Base-by-base conservation (phyloP, 1,140 invertebrate species). In the Anoplolepis gracilipes region DNA sequence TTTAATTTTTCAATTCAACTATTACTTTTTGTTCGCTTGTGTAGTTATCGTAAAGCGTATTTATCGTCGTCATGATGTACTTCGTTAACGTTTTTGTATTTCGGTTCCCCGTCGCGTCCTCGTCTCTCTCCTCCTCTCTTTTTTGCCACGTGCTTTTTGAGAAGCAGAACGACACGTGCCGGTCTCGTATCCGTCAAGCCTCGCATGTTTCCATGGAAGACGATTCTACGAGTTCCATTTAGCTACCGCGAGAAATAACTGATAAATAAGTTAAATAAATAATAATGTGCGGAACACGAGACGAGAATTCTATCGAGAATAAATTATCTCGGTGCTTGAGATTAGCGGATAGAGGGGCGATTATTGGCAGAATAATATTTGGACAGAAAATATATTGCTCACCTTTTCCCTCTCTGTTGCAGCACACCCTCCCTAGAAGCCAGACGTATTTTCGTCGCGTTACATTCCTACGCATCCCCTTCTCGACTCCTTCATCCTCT, bases 391-490 rank as follows among this genome's bases (percentile, higher is more conserved):
- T 72, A 59, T 59, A 82, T 77, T 78, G n/a, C 73, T 64, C 64
- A 33, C 67, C 25, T n/a, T 10, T 69, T 65, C 30, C 25, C 77
- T 42, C 8, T 13, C 36, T 19, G 46, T 19, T 19, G 16, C 46
- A 49, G 46, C 25, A 7, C 69, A 77, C 85, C 72, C 84, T 64
- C 72, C 16, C 33, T 46, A 46, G 30, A 25, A 78, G 25, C 13
- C 49, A 13, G 49, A 42, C 82, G 55, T 85, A 85, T 87, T 87
- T 85, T 85, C 70, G 82, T 86, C 78, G n/a, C 46, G n/a, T 72
- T 72, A 36, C 78, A 82, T 82, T 82, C 78, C 78, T 82, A 72
- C 59, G 67, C 78, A 82, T 84, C 46, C 82, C 59, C 67, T 85
- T 64, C 84, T 11, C 25, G 42, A 13, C 16, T 7, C 46, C 64